Evolutionary conservation across 2,113 vertebrate genomes (phyloP).

Genomic region (Sinosuthora webbiana): DNA sequence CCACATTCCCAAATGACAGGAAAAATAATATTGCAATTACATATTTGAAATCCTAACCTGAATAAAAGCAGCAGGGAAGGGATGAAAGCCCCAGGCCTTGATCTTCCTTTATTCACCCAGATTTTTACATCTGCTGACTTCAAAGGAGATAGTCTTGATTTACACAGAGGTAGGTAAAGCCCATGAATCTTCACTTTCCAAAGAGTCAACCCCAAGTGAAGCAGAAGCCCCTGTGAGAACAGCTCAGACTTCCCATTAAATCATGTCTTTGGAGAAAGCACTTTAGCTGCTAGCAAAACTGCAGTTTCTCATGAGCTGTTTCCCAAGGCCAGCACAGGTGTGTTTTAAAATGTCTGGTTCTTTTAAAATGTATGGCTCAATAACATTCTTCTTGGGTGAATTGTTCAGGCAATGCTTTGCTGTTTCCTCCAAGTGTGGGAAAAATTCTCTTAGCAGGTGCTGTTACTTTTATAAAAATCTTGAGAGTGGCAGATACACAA

Average conservation of each 20-base stretch:
- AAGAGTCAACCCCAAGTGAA: background rate
- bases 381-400: slow-evolving; percentile 8
- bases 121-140: slow-evolving; percentile 31
- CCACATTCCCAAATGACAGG: slow-evolving; percentile 56
- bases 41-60: slow-evolving; percentile 51
- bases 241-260: slow-evolving; percentile 47
- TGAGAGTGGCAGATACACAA: background rate
- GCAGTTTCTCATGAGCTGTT: background rate
- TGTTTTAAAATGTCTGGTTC: slow-evolving; percentile 11
- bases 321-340: slow-evolving; percentile 31
- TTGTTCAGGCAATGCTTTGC: background rate
- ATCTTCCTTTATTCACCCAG: background rate
- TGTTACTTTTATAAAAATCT: background rate
- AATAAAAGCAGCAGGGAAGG: slow-evolving; percentile 38
- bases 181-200: slow-evolving; percentile 39
- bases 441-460: background rate
- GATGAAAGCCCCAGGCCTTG: background rate
- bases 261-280: background rate
- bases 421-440: background rate
- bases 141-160: slow-evolving; percentile 46
- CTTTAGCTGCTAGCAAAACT: background rate
- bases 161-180: background rate
- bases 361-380: slow-evolving; percentile 12
- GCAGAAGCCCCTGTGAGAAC: background rate
- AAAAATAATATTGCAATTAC: background rate